A percentile compares a stretch with the other conserved stretches of the same genome.
phyloP scores from a whole-genome alignment of 1,140 invertebrate species.

The Drosophila triauraria region DNA sequence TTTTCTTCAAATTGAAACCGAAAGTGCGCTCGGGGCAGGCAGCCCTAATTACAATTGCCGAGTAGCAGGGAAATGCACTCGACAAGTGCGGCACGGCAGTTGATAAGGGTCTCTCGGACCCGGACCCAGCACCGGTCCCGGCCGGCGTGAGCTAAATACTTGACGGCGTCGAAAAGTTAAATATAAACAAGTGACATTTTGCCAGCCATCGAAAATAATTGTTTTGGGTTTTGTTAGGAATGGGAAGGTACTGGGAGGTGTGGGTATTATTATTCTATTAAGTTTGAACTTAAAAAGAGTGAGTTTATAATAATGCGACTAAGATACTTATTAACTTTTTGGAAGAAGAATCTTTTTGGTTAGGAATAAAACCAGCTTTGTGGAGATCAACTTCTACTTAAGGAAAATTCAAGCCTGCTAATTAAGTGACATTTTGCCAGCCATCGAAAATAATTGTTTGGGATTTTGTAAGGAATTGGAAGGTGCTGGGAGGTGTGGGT shows the following conservation, averaged over 20 bases:
- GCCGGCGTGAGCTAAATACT: slow-evolving; percentile 64
- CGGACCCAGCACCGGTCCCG: slow-evolving; percentile 17
- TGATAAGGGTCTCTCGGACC: slow-evolving; percentile 53
- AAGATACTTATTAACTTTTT: too few relatives aligned
- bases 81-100: slow-evolving; percentile 26
- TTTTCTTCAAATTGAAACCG: slow-evolving; percentile 61
- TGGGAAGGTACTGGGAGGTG: not conserved
- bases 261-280: not conserved
- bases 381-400: not conserved
- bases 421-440: slow-evolving; percentile 55
- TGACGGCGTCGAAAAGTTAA: slow-evolving; percentile 38
- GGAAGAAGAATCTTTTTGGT: too few relatives aligned
- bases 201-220: slow-evolving; percentile 44
- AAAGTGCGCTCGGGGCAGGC: slow-evolving; percentile 55
- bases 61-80: slow-evolving; percentile 48
- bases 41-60: slow-evolving; percentile 53
- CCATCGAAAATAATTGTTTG: slow-evolving; percentile 37
- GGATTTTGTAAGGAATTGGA: not conserved
- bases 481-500: not conserved
- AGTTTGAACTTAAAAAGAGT: too few relatives aligned
- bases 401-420: not conserved
- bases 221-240: not conserved
- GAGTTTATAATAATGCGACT: too few relatives aligned
- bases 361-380: slow-evolving; percentile 1
- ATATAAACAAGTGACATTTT: slow-evolving; percentile 66